Evolutionary conservation across 2,797 vertebrate species (phyloP), one percentile per base, ranked within the genome.

Genomic region (Anniella stebbinsi): DNA sequence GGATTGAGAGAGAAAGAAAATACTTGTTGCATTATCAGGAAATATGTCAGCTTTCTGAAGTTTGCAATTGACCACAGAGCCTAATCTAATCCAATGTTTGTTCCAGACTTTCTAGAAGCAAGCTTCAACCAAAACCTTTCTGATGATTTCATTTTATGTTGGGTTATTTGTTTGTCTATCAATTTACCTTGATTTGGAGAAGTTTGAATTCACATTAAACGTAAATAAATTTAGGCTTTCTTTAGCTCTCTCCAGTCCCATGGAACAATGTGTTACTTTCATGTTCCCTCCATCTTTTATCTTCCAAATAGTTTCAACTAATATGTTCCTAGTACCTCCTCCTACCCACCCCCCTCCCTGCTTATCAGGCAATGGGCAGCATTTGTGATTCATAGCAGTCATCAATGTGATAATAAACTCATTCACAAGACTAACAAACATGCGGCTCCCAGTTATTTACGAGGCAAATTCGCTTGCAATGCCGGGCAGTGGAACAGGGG

Each of bases 381-480:
- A 98, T 98, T 98, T 98, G 98, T 98, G 99, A 99, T 99, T 99
- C 99, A 99, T 98, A 98, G 98, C 98, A 98, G 98, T 98, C 98
- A 99, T 99, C 99, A 98, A 98, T 98, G 98, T 98, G 98, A 99
- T 99, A 99, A 99, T 99, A 98, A 98, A 98, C 98, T 99, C 98
- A 98, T 99, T 99, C 98, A 98, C 98, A 98, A 98, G 98, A 98
- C 98, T 98, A 98, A 98, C 98, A 99, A 98, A 99, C 98, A 98
- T 96, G 97, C 97, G 98, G 97, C 98, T 98, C 97, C 98, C 98
- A 98, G 98, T 98, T 99, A 99, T 99, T 99, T 98, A 98, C 96
- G 97, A 98, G 98, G 98, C 98, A 97, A 98, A 98, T 97, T 98
- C 97, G 96, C 97, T 90, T 92, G 98, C 97, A 96, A 97, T 96